Conservation (phyloP, 1,140 invertebrate genomes). For the Penaeus japonicus region DNA sequence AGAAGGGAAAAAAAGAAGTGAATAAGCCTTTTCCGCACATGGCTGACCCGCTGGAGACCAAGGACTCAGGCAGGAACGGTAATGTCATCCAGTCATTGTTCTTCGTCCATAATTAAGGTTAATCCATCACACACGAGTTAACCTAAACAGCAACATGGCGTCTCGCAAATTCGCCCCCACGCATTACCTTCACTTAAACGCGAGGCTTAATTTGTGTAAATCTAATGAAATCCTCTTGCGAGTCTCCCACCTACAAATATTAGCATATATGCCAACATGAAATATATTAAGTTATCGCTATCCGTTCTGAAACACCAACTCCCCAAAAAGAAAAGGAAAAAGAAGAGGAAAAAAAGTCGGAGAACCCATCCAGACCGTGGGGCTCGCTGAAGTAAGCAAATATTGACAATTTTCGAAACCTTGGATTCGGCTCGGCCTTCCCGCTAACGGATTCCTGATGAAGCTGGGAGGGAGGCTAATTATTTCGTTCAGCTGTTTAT, state of each 20-base stretch:
- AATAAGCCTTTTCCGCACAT: too few species aligned
- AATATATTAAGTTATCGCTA: slow-evolving; percentile 45
- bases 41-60: too few species aligned
- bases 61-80: too few species aligned
- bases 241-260: slow-evolving; percentile 14
- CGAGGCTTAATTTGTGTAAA: neutral
- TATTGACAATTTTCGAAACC: slow-evolving; percentile 52
- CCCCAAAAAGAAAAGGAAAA: neutral
- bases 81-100: too few species aligned
- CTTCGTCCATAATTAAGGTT: too few species aligned
- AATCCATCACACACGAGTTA: too few species aligned
- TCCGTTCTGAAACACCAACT: slow-evolving; percentile 33
- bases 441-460: slow-evolving; percentile 47
- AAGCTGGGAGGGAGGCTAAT: slow-evolving; percentile 4
- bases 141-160: too few species aligned
- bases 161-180: too few species aligned
- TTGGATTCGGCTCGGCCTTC: slow-evolving; percentile 38
- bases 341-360: neutral
- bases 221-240: too few species aligned
- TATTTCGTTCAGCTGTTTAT: neutral
- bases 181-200: too few species aligned
- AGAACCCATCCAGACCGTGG: slow-evolving; percentile 3
- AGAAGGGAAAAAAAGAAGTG: too few species aligned
- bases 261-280: slow-evolving; percentile 25
- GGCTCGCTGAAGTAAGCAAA: slow-evolving; percentile 46